phyloP scores from a whole-genome alignment of 2,113 vertebrate species.

The Chionodraco myersi region DNA sequence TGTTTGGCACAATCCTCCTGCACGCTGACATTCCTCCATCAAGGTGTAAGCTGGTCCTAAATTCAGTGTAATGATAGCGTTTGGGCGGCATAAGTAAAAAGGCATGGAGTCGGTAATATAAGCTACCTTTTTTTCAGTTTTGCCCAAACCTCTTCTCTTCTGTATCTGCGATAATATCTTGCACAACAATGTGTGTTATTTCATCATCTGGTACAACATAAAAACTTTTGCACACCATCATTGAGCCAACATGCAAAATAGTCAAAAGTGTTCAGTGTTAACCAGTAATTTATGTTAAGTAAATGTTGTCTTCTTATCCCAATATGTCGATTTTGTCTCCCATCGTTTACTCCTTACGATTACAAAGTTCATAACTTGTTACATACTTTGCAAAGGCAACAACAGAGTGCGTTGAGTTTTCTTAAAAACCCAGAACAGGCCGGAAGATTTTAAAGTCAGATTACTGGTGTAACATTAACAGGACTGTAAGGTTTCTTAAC shows the following conservation, averaged over 20 bases:
- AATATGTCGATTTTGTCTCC: conserved; percentile 12
- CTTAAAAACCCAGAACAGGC: not conserved
- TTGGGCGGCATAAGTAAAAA: conserved; percentile 20
- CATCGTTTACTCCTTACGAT: conserved; percentile 19
- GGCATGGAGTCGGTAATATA: not conserved
- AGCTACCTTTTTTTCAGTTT: conserved; percentile 27
- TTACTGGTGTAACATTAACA: conserved; percentile 44
- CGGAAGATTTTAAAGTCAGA: conserved; percentile 18
- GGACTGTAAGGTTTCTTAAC: conserved; percentile 36
- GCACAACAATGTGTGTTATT: conserved; percentile 16
- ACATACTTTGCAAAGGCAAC: conserved; percentile 42
- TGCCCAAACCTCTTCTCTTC: conserved; percentile 14
- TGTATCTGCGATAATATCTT: conserved; percentile 21
- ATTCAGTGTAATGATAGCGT: conserved; percentile 60
- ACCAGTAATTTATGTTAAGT: conserved; percentile 3
- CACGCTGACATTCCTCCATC: conserved; percentile 46
- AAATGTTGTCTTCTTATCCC: conserved; percentile 2
- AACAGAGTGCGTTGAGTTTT: conserved; percentile 11
- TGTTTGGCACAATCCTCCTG: conserved; percentile 60
- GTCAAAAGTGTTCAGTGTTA: conserved; percentile 39
- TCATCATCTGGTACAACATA: conserved; percentile 30
- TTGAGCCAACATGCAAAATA: conserved; percentile 20
- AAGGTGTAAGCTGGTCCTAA: conserved; percentile 47
- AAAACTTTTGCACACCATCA: conserved; percentile 47
- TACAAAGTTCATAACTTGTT: conserved; percentile 37